Evolutionary conservation across 1,140 invertebrate species (phyloP).

Genomic region (Tetraneura akinire): DNA sequence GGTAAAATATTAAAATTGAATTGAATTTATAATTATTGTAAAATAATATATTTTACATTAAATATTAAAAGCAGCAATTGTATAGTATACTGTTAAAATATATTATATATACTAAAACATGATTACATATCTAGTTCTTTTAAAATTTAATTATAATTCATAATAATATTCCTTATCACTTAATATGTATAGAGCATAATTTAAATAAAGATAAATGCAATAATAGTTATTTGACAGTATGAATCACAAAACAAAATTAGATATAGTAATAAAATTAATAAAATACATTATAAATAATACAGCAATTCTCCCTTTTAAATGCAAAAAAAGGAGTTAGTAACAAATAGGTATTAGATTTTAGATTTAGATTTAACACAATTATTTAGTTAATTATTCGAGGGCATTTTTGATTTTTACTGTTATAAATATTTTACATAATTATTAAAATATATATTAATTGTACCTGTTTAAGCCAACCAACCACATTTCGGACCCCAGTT

Average conservation of each 20-base stretch:
- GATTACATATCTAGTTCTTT: neutral
- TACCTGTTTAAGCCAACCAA: constrained; percentile 77
- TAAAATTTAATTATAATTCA: neutral
- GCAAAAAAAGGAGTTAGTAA: neutral
- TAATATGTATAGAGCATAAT: neutral
- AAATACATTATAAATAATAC: neutral
- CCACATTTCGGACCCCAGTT: constrained; percentile 69
- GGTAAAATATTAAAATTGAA: too few relatives aligned
- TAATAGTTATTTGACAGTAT: too few relatives aligned
- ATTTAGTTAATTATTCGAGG: too few relatives aligned
- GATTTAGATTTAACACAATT: too few relatives aligned
- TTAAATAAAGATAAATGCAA: constrained; percentile 7
- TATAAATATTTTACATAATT: neutral
- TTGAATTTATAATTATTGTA: too few relatives aligned
- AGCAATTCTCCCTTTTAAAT: too few relatives aligned
- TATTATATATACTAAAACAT: neutral
- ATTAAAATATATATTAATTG: neutral
- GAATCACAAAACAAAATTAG: too few relatives aligned
- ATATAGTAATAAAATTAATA: neutral
- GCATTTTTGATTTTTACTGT: too few relatives aligned
- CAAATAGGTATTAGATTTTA: too few relatives aligned
- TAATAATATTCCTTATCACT: constrained; percentile 17
- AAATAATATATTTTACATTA: neutral
- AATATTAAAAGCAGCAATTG: neutral
- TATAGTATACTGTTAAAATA: neutral